These are phyloP conservation scores for Hucho hucho DNA, from an alignment of 2,113 vertebrate species.

Conservation along the genomic window DNA sequence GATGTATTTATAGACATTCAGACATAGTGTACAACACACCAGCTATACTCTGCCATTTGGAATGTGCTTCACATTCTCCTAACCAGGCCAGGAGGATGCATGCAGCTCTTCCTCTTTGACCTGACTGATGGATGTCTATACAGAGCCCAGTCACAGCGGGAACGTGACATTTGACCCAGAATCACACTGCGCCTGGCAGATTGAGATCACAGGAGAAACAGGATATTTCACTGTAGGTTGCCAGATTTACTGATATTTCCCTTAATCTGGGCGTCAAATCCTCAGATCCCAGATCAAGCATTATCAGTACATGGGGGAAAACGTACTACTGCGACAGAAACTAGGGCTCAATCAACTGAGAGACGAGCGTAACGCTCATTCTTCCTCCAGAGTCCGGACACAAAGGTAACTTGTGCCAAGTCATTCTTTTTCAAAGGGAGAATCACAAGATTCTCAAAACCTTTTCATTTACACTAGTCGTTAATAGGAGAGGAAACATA, in stretches of 20 bases:
- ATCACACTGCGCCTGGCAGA: conserved; percentile 37
- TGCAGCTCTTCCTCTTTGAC: background rate
- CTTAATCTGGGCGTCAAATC: conserved; percentile 47
- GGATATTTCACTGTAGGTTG: conserved; percentile 28
- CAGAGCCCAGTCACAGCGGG: conserved; percentile 10
- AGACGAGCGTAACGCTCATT: background rate
- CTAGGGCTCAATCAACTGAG: conserved; percentile 25
- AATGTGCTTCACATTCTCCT: conserved; percentile 7
- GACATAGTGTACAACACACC: conserved; percentile 7
- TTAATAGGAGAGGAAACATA: too few species aligned
- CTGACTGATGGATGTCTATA: conserved; percentile 15
- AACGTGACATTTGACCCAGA: conserved; percentile 46
- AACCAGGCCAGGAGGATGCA: background rate
- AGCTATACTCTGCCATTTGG: conserved; percentile 25
- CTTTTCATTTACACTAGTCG: too few species aligned
- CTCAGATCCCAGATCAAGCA: too few species aligned
- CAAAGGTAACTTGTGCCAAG: background rate
- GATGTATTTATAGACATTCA: background rate
- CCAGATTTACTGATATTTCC: conserved; percentile 27
- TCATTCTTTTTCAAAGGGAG: too few species aligned
- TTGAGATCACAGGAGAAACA: conserved; percentile 5
- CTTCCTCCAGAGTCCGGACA: background rate
- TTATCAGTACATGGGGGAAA: too few species aligned
- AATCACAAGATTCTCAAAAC: too few species aligned
- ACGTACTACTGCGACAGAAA: conserved; percentile 15